Conservation (phyloP, 2,113 vertebrate species). For the Prunella himalayana region DNA sequence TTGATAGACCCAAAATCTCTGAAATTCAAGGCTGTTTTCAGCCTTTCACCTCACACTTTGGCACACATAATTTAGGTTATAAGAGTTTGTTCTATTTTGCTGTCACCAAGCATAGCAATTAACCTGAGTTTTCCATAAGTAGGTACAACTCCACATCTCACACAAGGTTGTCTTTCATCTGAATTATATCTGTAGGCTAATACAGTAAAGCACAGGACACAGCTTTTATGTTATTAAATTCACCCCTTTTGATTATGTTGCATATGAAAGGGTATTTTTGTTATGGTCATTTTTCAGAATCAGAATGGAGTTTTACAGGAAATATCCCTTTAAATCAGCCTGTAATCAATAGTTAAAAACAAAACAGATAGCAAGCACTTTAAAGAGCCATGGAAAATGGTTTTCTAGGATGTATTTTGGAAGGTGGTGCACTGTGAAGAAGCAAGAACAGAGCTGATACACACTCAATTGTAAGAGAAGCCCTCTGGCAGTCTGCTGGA, state of each 20-base stretch:
- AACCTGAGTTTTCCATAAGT: neutral
- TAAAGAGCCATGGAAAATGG: neutral
- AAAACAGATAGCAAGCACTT: neutral
- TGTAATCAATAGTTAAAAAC: neutral
- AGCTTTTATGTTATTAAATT: neutral
- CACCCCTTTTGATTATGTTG: neutral
- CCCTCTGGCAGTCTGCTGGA: neutral
- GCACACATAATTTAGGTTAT: neutral
- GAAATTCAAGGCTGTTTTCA: neutral
- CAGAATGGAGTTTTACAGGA: neutral
- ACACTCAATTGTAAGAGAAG: neutral
- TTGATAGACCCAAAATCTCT: neutral
- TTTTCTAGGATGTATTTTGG: neutral
- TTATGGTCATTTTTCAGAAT: neutral
- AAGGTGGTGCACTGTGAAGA: neutral
- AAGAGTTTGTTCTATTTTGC: neutral
- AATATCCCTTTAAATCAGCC: neutral
- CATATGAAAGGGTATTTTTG: neutral
- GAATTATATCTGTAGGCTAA: neutral
- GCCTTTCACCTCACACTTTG: neutral
- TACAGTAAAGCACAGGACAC: neutral
- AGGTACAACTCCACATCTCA: neutral
- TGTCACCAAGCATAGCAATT: neutral
- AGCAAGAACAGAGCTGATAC: neutral
- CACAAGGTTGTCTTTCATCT: neutral